Conservation (phyloP, 2,113 vertebrate species). For the Lates calcarifer region DNA sequence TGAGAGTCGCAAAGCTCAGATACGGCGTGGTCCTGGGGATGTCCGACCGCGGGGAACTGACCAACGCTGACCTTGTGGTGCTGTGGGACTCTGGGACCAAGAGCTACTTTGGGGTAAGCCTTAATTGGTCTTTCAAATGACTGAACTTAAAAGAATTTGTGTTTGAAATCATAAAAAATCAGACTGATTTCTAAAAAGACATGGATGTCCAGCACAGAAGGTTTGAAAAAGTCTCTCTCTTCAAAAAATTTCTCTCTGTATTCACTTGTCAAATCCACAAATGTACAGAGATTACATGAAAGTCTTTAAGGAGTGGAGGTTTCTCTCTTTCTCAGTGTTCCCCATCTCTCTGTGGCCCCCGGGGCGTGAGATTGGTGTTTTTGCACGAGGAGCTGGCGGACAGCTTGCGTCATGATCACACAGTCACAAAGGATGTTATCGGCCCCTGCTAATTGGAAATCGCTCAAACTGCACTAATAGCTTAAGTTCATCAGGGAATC, state of each 20-base stretch:
- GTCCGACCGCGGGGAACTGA: conserved; percentile 91
- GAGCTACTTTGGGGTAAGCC: conserved; percentile 92
- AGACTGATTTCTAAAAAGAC: neutral
- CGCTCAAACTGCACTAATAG: conserved; percentile 70
- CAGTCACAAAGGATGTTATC: conserved; percentile 58
- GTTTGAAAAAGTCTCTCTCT: conserved; percentile 1
- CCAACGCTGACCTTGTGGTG: conserved; percentile 89
- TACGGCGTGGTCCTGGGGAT: conserved; percentile 92
- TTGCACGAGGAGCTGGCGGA: conserved; percentile 23
- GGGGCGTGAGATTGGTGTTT: conserved; percentile 56
- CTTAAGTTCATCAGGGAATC: conserved; percentile 61
- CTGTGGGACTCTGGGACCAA: conserved; percentile 89
- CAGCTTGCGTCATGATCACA: conserved; percentile 51
- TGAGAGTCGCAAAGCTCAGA: conserved; percentile 78
- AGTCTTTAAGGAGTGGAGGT: conserved; percentile 22
- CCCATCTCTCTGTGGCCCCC: conserved; percentile 22
- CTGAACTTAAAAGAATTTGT: neutral
- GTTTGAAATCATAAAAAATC: neutral
- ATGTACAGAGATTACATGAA: conserved; percentile 24
- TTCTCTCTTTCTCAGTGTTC: conserved; percentile 16
- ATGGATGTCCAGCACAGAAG: neutral
- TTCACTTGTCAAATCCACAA: conserved; percentile 30
- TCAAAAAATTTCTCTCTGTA: neutral
- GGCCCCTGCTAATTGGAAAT: conserved; percentile 66
- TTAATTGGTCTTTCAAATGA: neutral